Percentiles rank a stretch among this genome's conserved stretches.
These are phyloP conservation scores for Plebejus anna DNA, from an alignment of 2,888 invertebrate genomes.

Conservation along the genomic window DNA sequence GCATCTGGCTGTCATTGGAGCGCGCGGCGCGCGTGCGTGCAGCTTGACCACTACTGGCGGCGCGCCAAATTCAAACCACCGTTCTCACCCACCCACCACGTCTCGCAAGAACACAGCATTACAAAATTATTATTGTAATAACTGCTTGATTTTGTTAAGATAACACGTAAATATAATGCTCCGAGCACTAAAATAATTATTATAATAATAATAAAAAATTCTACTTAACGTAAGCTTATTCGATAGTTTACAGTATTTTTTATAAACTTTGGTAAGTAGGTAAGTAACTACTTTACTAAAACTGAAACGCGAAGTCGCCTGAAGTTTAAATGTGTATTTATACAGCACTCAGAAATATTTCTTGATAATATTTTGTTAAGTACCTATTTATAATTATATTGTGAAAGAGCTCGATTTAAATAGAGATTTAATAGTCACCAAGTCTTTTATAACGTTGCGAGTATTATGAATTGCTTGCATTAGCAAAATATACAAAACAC, in stretches of 20 bases:
- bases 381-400: not conserved
- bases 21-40: slow-evolving; percentile 57
- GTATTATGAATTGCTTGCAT: not conserved
- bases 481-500: not conserved
- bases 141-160: not conserved
- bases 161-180: not conserved
- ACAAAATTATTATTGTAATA: not conserved
- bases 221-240: too few species aligned
- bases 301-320: too few species aligned
- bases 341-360: not conserved
- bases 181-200: not conserved
- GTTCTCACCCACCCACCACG: slow-evolving; percentile 13
- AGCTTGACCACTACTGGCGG: slow-evolving; percentile 48
- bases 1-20: slow-evolving; percentile 51
- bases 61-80: slow-evolving; percentile 74
- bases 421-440: not conserved
- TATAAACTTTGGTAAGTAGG: too few species aligned
- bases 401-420: not conserved
- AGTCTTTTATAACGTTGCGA: not conserved
- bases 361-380: not conserved
- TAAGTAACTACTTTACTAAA: too few species aligned
- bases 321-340: not conserved
- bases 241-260: too few species aligned
- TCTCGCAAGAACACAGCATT: not conserved
- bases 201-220: too few species aligned